phyloP scores from a whole-genome alignment of 2,113 vertebrate species.

The Suricata suricatta region DNA sequence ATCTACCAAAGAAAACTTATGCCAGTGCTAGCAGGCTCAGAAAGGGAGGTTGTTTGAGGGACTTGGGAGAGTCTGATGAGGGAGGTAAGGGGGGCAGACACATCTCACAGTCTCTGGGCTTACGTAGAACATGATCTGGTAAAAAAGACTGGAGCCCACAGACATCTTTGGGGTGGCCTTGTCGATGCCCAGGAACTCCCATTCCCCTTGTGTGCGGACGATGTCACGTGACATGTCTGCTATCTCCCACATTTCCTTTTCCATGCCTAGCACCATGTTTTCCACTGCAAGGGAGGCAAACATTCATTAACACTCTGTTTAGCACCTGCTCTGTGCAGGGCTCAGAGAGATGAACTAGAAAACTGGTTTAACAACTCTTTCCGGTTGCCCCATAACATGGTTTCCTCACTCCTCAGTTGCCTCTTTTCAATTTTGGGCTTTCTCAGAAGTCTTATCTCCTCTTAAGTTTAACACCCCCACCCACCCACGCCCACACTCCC shows the following conservation, averaged over 20 bases:
- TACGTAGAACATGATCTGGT: slow-evolving; percentile 41
- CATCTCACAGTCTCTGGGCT: background rate
- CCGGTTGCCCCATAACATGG: background rate
- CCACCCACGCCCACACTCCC: background rate
- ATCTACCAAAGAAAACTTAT: background rate
- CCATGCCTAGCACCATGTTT: background rate
- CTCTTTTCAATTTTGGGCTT: background rate
- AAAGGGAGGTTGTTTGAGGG: background rate
- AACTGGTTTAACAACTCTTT: background rate
- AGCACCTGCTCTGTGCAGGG: background rate
- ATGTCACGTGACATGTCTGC: background rate
- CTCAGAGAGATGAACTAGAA: background rate
- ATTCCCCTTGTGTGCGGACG: slow-evolving; percentile 42
- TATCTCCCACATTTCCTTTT: slow-evolving; percentile 42
- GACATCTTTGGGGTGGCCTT: background rate
- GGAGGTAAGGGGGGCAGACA: background rate
- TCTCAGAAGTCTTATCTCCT: slow-evolving; percentile 81
- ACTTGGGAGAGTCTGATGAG: background rate
- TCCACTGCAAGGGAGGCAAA: slow-evolving; percentile 27
- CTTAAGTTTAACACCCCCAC: slow-evolving; percentile 85
- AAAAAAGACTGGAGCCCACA: background rate
- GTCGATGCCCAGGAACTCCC: slow-evolving; percentile 48
- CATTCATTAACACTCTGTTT: background rate
- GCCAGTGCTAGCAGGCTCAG: background rate
- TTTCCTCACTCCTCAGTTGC: background rate